Base-by-base conservation (phyloP, 1,140 invertebrate genomes). In the Mylabris phalerata region DNA sequence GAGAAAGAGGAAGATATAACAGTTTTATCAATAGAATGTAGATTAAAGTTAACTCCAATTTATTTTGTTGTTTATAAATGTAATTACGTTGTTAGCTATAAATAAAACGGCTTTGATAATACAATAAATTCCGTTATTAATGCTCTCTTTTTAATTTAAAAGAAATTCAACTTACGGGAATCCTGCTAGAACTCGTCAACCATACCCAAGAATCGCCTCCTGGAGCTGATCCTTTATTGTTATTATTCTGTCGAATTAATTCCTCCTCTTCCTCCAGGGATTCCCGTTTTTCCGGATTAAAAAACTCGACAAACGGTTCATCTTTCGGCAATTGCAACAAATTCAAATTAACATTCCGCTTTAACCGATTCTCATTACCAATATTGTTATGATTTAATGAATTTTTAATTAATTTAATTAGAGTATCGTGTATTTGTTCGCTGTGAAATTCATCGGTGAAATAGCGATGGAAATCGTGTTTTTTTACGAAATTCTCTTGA, bases 131-230 rank as follows among this genome's bases (percentile, higher is more conserved):
- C 19, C 19, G 19, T 19, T 19, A 19, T 19, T 19, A 2, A 19
- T 32, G 7, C 32, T 32, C 32, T 32, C 4, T 32, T 32, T 5
- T 32, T 4, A 3, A 4, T 6, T 3, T 13, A 48, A 48, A 13
- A 1, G 9, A 26, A 45, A 55, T 27, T 11, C n/a, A 55, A 75
- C 80, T 80, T 75, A 88, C 86, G 43, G 88, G 86, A 59, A 90
- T 86, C 57, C 87, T 79, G 10, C 86, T 88, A 65, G 88, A 88
- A 61, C 85, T 85, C 19, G 87, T 88, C 45, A 90, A 70, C 83
- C 87, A 90, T 57, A 89, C 83, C 86, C 87, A 88, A 32, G 82
- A 81, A 63, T 86, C 83, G 10, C 81, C 84, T 13, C 80, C 82
- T 0, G 82, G 82, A 0, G 82, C 81, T 0, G 79, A 77, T 0